Conservation (phyloP, 2,113 vertebrate species). For the Carassius gibelio region DNA sequence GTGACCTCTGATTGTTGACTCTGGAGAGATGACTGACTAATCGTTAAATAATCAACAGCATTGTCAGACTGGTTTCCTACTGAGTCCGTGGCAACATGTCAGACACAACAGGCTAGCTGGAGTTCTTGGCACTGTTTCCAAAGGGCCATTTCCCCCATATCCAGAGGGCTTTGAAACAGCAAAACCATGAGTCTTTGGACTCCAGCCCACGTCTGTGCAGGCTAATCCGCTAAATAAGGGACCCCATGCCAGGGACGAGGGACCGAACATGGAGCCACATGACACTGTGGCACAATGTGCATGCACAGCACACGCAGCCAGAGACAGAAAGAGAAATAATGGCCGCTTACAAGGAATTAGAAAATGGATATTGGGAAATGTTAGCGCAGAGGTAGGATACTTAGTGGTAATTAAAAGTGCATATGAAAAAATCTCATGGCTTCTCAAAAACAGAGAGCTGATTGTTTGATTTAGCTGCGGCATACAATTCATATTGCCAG, state of each 20-base stretch:
- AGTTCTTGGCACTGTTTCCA: conserved; percentile 59
- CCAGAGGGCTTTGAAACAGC: conserved; percentile 61
- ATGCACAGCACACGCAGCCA: conserved; percentile 37
- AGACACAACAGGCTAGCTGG: conserved; percentile 59
- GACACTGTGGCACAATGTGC: conserved; percentile 64
- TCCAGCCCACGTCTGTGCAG: conserved; percentile 53
- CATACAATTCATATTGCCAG: neutral
- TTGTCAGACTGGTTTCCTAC: conserved; percentile 61
- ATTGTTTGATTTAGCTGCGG: conserved; percentile 2
- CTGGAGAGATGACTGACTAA: conserved; percentile 59
- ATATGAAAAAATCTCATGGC: neutral
- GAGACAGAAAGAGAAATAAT: conserved; percentile 52
- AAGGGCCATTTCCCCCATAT: conserved; percentile 55
- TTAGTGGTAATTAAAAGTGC: conserved; percentile 26
- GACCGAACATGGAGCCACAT: conserved; percentile 57
- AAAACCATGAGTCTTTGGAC: conserved; percentile 61
- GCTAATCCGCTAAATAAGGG: conserved; percentile 62
- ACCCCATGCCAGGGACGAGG: conserved; percentile 57
- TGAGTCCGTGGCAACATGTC: conserved; percentile 59
- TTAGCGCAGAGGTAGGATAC: neutral
- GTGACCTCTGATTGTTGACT: conserved; percentile 55
- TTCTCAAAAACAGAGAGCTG: conserved; percentile 7
- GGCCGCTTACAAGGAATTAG: conserved; percentile 48
- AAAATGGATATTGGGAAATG: conserved; percentile 31
- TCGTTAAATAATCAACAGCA: conserved; percentile 61